phyloP scores from a whole-genome alignment of 92 coral and sea anemone species.

The Porites cylindrica region DNA sequence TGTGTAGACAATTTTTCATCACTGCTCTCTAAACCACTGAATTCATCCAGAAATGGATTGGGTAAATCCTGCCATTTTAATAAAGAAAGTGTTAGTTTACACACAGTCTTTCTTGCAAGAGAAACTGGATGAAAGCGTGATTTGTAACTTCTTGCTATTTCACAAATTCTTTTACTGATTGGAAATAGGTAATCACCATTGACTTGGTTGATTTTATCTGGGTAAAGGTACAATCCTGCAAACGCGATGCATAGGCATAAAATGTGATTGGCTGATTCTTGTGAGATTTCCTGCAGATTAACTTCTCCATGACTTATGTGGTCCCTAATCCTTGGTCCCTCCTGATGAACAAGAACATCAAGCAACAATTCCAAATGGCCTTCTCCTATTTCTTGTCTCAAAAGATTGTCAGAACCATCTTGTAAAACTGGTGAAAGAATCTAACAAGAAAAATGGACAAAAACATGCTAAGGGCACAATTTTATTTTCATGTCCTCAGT shows the following conservation, averaged over 20 bases:
- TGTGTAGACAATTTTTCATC: neutral
- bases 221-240: conserved; percentile 45
- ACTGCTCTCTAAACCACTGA: conserved; percentile 8
- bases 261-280: conserved; percentile 78
- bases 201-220: neutral
- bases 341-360: conserved; percentile 87
- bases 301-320: conserved; percentile 95
- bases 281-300: conserved; percentile 62
- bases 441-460: conserved; percentile 43
- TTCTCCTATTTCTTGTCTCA: conserved; percentile 77
- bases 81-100: conserved; percentile 39
- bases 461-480: too few species aligned
- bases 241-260: conserved; percentile 84
- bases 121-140: conserved; percentile 86
- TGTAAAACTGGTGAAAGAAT: conserved; percentile 84
- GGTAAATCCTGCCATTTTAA: conserved; percentile 62
- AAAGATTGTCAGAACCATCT: conserved; percentile 76
- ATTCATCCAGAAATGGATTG: conserved; percentile 68
- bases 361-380: conserved; percentile 75
- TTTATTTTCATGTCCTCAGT: too few species aligned
- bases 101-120: conserved; percentile 53
- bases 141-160: conserved; percentile 57
- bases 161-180: conserved; percentile 40
- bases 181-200: neutral
- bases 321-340: conserved; percentile 92